Conservation (phyloP, 2,888 invertebrate species). For the Rhimphoctona megacephalus region DNA sequence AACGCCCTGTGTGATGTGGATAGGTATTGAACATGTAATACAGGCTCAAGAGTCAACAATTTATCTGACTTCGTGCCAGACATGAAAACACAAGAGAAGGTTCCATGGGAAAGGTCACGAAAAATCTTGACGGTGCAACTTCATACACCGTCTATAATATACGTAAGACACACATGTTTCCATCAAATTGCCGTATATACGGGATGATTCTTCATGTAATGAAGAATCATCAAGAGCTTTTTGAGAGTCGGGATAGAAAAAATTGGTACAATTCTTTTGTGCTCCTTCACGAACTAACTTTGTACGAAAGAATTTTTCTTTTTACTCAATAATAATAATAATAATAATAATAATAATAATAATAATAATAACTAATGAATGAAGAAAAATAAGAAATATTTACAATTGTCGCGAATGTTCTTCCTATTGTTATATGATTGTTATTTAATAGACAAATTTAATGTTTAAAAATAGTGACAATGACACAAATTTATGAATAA, state of each 20-base stretch:
- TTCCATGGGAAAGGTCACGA: slow-evolving; percentile 82
- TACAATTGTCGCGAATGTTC: not conserved
- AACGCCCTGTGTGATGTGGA: not conserved
- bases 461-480: not conserved
- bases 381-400: not conserved
- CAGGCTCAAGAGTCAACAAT: slow-evolving; percentile 62
- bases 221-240: not conserved
- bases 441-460: not conserved
- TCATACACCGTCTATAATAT: slow-evolving; percentile 27
- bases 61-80: slow-evolving; percentile 62
- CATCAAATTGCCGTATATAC: slow-evolving; percentile 12
- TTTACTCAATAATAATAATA: not conserved
- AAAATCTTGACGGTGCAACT: slow-evolving; percentile 73
- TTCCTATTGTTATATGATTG: not conserved
- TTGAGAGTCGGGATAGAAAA: not conserved
- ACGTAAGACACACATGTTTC: slow-evolving; percentile 31
- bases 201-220: not conserved
- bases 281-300: not conserved
- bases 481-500: not conserved
- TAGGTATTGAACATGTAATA: slow-evolving; percentile 42
- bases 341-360: too few species aligned
- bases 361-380: too few species aligned
- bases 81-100: slow-evolving; percentile 63
- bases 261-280: not conserved
- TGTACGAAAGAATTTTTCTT: not conserved